Evolutionary conservation across 2,888 invertebrate genomes (phyloP).

Genomic region (Agonopterix subpropinquella): DNA sequence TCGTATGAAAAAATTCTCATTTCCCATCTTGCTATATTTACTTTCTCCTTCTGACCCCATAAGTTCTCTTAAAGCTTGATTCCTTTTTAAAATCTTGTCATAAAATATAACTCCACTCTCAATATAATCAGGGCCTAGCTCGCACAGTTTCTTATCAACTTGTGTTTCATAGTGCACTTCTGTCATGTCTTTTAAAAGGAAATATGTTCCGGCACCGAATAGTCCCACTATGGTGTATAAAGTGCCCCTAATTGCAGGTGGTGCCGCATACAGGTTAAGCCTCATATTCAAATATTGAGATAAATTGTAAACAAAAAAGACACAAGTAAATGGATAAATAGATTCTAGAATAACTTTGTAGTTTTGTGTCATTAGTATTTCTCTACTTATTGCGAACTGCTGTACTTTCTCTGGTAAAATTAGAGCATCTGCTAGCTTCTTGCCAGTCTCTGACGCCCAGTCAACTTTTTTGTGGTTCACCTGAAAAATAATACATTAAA

Average conservation of each 20-base stretch:
- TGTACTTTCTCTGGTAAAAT: constrained; percentile 86
- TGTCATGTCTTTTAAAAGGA: constrained; percentile 78
- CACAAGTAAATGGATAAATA: constrained; percentile 59
- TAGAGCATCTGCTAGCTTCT: constrained; percentile 78
- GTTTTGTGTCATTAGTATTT: constrained; percentile 79
- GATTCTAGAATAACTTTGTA: constrained; percentile 76
- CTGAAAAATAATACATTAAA: constrained; percentile 37
- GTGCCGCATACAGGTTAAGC: constrained; percentile 73
- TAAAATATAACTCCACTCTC: constrained; percentile 87
- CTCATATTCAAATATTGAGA: constrained; percentile 69
- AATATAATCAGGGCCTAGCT: constrained; percentile 77
- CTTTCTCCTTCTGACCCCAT: constrained; percentile 78
- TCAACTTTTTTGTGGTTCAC: constrained; percentile 78
- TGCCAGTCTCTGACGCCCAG: constrained; percentile 79
- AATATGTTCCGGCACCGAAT: constrained; percentile 77
- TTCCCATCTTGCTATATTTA: constrained; percentile 80
- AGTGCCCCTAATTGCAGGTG: constrained; percentile 51
- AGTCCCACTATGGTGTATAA: constrained; percentile 74
- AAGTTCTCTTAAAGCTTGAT: constrained; percentile 81
- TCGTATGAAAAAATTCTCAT: constrained; percentile 80
- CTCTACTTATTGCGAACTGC: constrained; percentile 86
- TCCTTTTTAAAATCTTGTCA: constrained; percentile 81
- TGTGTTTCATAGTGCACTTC: constrained; percentile 77
- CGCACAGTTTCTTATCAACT: constrained; percentile 78
- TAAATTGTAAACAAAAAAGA: constrained; percentile 69